phyloP scores from a whole-genome alignment of 2,888 invertebrate species.

The Kuschelorhynchus macadamiae region DNA sequence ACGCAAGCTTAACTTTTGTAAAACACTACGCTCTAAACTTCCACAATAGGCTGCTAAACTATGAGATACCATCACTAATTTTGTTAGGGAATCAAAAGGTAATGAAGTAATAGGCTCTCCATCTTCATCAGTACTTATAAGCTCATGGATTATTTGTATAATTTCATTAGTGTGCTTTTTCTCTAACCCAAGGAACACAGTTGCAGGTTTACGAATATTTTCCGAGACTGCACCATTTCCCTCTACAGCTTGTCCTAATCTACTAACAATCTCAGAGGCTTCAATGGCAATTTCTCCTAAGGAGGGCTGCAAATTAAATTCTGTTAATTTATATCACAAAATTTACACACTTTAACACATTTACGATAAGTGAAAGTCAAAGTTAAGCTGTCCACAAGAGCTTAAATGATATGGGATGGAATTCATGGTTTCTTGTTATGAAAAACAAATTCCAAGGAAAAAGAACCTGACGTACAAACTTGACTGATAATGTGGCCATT shows the following conservation, averaged over 20 bases:
- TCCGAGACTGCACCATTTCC: slow-evolving; percentile 56
- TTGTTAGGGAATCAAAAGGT: slow-evolving; percentile 75
- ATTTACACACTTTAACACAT: too few species aligned
- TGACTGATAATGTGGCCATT: too few species aligned
- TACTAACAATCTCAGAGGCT: slow-evolving; percentile 68
- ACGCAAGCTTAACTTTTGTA: slow-evolving; percentile 84
- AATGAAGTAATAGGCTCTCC: slow-evolving; percentile 75
- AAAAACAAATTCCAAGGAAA: too few species aligned
- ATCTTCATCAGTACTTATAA: slow-evolving; percentile 76
- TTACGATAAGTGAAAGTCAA: background rate
- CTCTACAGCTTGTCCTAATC: slow-evolving; percentile 67
- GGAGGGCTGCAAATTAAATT: slow-evolving; percentile 58
- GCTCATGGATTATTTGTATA: slow-evolving; percentile 71
- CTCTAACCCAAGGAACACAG: slow-evolving; percentile 66
- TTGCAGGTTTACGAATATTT: slow-evolving; percentile 56
- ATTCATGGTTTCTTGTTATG: too few species aligned
- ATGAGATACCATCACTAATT: slow-evolving; percentile 85
- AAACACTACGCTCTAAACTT: slow-evolving; percentile 83
- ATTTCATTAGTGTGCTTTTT: slow-evolving; percentile 72
- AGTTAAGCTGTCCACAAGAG: slow-evolving; percentile 2
- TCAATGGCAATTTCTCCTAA: slow-evolving; percentile 68
- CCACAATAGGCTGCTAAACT: slow-evolving; percentile 89
- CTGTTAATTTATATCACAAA: background rate
- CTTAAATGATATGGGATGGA: too few species aligned
- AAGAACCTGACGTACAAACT: too few species aligned